Evolutionary conservation across 2,888 invertebrate genomes (phyloP).

Genomic region (Microctonus brassicae): DNA sequence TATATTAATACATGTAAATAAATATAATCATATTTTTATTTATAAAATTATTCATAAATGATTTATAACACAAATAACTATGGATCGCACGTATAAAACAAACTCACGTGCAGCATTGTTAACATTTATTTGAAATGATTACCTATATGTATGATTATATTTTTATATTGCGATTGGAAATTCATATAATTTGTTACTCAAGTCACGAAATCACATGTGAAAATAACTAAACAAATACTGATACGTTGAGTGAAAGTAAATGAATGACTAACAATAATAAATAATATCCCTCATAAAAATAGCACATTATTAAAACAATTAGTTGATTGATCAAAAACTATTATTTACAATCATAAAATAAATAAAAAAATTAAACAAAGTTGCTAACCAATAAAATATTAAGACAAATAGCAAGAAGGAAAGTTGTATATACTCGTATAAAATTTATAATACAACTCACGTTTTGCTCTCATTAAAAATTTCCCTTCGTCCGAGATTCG

Average conservation of each 20-base stretch:
- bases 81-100: background rate
- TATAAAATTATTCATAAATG: background rate
- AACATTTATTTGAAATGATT: background rate
- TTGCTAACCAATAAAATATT: background rate
- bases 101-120: background rate
- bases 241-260: slow-evolving; percentile 10
- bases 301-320: background rate
- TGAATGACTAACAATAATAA: background rate
- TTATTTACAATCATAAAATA: background rate
- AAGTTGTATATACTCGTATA: background rate
- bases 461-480: background rate
- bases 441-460: background rate
- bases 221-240: background rate
- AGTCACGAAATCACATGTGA: slow-evolving; percentile 3
- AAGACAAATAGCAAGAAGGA: background rate
- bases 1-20: background rate
- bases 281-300: background rate
- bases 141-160: background rate
- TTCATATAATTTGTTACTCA: slow-evolving; percentile 11
- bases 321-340: background rate
- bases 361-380: background rate
- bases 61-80: background rate
- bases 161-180: slow-evolving; percentile 5
- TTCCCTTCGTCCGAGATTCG: background rate
- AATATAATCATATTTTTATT: background rate